Evolutionary conservation across 1,140 invertebrate species (phyloP), one percentile per base, ranked within the genome.

Genomic region (Heliconius himera): DNA sequence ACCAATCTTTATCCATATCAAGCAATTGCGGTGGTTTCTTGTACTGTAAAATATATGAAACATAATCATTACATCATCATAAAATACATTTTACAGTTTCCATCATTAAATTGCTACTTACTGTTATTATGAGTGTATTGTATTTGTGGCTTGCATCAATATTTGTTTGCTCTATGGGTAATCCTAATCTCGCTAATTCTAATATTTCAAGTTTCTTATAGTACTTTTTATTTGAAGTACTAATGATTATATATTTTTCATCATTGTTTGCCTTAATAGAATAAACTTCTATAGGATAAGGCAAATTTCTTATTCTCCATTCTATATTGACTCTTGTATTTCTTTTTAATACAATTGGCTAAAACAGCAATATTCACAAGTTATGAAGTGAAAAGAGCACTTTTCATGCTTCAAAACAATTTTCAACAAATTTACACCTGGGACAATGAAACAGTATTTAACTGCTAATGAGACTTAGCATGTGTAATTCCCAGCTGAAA

Each of bases 211-310:
- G 91, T 85, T 96, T 97, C 87, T 98, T 98, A 86, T 95, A 98
- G 91, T 97, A 98, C 83, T 98, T 98, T 85, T 97, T 98, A 89
- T 98, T 98, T 33, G 92, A 96, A 22, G 97, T 98, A 78, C 96
- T 94, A 8, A 98, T 95, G 36, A 96, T 94, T 70, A 98, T 96
- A 75, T 95, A 95, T 56, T 95, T 96, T 85, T 96, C 95, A 18
- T 96, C 95, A 72, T 94, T 87, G 80, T 96, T 95, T 0, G 96
- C 96, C 76, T 92, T 96, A 8, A 98, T 96, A 22, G 95, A 96
- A 92, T 97, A 98, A 0, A 96, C 95, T 81, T 96, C 95, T 81
- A 96, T 94, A 0, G 97, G 95, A 93, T 97, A 98, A 18, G 96
- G 95, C 70, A 98, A 90, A 91, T 98, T 98, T 83, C 97, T 95